Evolutionary conservation across 2,888 invertebrate species (phyloP).

Genomic region (Atrina japonica): DNA sequence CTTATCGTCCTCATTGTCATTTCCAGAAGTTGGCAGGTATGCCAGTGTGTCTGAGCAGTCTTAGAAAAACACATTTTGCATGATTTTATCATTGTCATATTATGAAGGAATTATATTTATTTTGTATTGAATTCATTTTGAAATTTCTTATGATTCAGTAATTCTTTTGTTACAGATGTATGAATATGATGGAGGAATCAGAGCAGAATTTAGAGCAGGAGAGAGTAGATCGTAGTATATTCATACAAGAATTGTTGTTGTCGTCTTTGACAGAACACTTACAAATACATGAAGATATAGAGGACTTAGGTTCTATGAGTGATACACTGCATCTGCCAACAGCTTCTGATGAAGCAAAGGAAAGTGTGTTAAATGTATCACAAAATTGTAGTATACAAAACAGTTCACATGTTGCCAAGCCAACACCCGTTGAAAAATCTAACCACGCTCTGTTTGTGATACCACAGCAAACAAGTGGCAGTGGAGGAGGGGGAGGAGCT

Average conservation of each 20-base stretch:
- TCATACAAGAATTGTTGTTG: slow-evolving; percentile 87
- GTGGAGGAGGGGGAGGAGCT: slow-evolving; percentile 31
- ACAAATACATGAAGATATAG: slow-evolving; percentile 54
- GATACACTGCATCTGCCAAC: slow-evolving; percentile 54
- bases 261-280: slow-evolving; percentile 83
- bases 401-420: slow-evolving; percentile 32
- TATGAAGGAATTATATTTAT: too few species aligned
- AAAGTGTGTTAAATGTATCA: slow-evolving; percentile 24
- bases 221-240: slow-evolving; percentile 85
- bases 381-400: slow-evolving; percentile 34
- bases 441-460: slow-evolving; percentile 27
- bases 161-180: slow-evolving; percentile 64
- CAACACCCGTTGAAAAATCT: slow-evolving; percentile 29
- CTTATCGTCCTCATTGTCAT: too few species aligned
- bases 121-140: too few species aligned
- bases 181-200: slow-evolving; percentile 61
- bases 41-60: too few species aligned
- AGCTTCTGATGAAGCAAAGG: slow-evolving; percentile 44
- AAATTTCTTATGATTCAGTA: too few species aligned
- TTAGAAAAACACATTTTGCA: too few species aligned
- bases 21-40: too few species aligned
- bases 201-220: slow-evolving; percentile 71
- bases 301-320: slow-evolving; percentile 53
- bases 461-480: slow-evolving; percentile 30
- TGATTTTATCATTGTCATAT: too few species aligned